Percentiles rank a stretch among this genome's conserved stretches.
Evolutionary conservation across 2,797 vertebrate species (phyloP).

Genomic region (Sebastes vulpes): DNA sequence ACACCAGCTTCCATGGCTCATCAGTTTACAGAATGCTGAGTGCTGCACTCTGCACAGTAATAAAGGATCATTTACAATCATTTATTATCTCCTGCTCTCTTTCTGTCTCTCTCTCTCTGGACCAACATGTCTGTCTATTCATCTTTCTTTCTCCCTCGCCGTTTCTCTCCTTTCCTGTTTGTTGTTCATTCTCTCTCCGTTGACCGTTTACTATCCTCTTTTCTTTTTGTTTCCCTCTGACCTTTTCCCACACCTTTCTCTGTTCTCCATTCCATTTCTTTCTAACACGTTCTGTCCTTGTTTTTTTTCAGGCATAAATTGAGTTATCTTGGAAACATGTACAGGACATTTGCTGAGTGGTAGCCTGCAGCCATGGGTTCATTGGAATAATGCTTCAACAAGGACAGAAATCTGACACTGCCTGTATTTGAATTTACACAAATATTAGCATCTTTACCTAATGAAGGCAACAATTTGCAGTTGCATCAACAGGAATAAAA

Average conservation of each 20-base stretch:
- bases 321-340: conserved; percentile 16
- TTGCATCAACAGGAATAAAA: neutral
- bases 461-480: neutral
- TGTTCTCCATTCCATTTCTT: neutral
- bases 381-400: conserved; percentile 22
- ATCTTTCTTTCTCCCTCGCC: conserved; percentile 1
- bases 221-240: neutral
- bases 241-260: neutral
- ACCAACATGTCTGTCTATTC: conserved; percentile 35
- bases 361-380: conserved; percentile 12
- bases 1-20: conserved; percentile 56
- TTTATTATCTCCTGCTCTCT: conserved; percentile 44
- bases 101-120: conserved; percentile 10
- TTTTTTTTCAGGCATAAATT: neutral
- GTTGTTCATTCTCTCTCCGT: neutral
- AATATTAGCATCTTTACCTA: neutral
- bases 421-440: neutral
- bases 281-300: neutral
- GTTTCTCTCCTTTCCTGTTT: neutral
- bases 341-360: neutral
- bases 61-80: conserved; percentile 68
- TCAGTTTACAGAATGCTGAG: conserved; percentile 71
- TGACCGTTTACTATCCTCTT: neutral
- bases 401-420: neutral
- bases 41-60: conserved; percentile 57